Evolutionary conservation across 2,113 vertebrate genomes (phyloP), one percentile per base, ranked within the genome.

Genomic region (Leucopsar rothschildi): DNA sequence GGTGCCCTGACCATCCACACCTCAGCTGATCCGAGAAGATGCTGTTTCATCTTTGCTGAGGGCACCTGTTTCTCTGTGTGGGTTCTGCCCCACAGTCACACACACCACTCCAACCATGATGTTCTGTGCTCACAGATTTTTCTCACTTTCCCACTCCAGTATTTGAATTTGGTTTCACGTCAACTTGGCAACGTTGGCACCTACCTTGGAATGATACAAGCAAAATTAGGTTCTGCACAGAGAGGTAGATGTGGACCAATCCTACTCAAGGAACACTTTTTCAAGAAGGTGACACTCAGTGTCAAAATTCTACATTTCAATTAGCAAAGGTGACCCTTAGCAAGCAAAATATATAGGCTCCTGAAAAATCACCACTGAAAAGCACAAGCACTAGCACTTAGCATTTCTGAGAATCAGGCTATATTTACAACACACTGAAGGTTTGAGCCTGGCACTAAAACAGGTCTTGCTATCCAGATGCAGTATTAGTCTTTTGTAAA

Each of bases 401-500:
- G 86, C 60, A 81, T 66, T 95, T 94, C 90, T 12, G 55, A 77
- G 85, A 94, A 96, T 73, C 71, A 21, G 60, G n/a, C 71, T 94
- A 95, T 91, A 95, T 91, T 95, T 91, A 89, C 75, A 79, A 65
- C 73, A 85, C 66, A 42, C 37, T 35, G 84, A 93, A 95, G 65
- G 78, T 91, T 88, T 79, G 49, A 78, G 63, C 55, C 93, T 95
- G 93, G 96, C 93, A 96, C 53, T 21, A 69, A 82, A 90, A 92
- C 37, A 68, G 24, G 50, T 65, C 50, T 82, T 45, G 68, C 90
- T 93, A 68, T 95, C 93, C 96, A 96, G 85, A 96, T 33, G 75
- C 75, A 77, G 93, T 63, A 89, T 91, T 95, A 94, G 95, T 95
- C 82, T 90, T 96, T 87, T 78, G 56, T 87, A 82, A 95, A 95